These are phyloP conservation scores for Corythornis vintsioides DNA, from an alignment of 2,113 vertebrate species.

Conservation along the genomic window DNA sequence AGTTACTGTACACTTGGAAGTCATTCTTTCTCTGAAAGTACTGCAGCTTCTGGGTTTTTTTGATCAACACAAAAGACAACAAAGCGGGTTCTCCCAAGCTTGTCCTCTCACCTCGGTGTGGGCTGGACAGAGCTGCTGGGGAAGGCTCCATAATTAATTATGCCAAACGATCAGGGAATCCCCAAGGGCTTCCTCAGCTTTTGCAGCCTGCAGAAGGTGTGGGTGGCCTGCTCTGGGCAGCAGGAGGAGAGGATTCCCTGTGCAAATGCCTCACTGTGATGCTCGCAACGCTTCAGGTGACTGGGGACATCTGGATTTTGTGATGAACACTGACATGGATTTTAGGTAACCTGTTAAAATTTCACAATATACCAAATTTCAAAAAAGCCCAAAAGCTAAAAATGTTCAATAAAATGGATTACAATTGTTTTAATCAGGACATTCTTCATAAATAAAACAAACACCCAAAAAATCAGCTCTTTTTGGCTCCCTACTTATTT, in stretches of 20 bases:
- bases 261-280: background rate
- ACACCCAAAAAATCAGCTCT: background rate
- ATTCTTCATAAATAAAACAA: background rate
- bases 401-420: background rate
- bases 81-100: background rate
- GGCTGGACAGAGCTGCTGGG: background rate
- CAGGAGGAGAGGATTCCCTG: background rate
- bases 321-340: background rate
- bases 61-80: background rate
- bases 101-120: background rate
- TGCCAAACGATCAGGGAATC: background rate
- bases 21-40: background rate
- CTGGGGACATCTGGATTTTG: background rate
- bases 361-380: background rate
- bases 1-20: background rate
- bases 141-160: background rate
- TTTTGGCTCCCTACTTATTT: slow-evolving; percentile 17
- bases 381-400: background rate
- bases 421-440: background rate
- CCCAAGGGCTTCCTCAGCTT: background rate
- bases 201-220: background rate
- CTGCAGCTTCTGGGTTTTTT: background rate
- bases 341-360: background rate
- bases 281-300: fast-evolving
- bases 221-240: background rate